Base-by-base conservation (phyloP, 1,140 invertebrate species). In the Varroa destructor region DNA sequence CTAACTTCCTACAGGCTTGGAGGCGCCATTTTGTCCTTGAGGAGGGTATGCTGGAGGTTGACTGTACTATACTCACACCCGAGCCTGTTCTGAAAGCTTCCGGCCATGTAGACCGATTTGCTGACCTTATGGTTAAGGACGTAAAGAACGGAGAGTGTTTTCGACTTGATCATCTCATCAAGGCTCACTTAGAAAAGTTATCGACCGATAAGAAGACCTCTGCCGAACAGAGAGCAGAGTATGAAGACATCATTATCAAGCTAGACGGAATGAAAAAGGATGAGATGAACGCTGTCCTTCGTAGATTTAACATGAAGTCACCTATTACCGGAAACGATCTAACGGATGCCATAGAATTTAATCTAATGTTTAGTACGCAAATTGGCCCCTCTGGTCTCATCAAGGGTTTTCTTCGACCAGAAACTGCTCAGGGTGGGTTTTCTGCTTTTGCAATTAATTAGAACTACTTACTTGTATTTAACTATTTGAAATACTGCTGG, bases 51-150 rank as follows among this genome's bases (percentile, higher is more conserved):
- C 82, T 99, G 42, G 95, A 99, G 82, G 93, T 99, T 5, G 94
- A 98, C 79, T 97, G 93, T 79, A 93, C 93, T 0, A 92, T 97
- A 78, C 80, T 99, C 56, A 99, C 97, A 1, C 95, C 96, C 0
- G 95, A 99, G 80, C 85, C 88, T 37, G 95, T 99, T 5, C 81
- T 99, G 1, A 95, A 96, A 79, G 93, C 97, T 51, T 99, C 95
- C 37, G 97, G 97, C 0, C 97, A 99, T 81, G 94, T 99, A 0
- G 97, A 99, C 76, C 85, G 95, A 73, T 99, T 99, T 84, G 92
- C 94, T 55, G 97, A 99, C 84, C 85, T 96, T 61, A 99, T 99
- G 96, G 95, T 97, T 0, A 99, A 99, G 81, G 97, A 99, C 83
- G 75, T 87, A 0, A 91, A 90, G 78, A 93, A 84, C 75, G 97